These are phyloP conservation scores for Halictus rubicundus DNA, from an alignment of 1,140 invertebrate genomes.

Conservation along the genomic window DNA sequence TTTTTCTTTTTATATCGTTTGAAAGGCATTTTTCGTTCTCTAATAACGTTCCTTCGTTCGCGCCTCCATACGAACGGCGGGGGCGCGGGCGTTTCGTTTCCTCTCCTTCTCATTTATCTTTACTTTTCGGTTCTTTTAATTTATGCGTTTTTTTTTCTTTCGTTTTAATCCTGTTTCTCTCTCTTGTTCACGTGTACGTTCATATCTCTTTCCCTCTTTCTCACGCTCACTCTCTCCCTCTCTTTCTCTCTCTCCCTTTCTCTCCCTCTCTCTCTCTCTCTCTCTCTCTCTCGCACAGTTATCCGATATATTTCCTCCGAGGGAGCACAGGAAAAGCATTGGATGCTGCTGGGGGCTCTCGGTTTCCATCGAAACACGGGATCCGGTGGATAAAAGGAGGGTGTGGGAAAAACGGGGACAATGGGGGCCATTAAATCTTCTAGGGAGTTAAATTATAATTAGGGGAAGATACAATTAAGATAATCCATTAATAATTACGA, in stretches of 20 bases:
- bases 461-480: constrained; percentile 74
- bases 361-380: constrained; percentile 51
- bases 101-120: too few species aligned
- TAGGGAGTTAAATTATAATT: constrained; percentile 79
- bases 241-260: too few species aligned
- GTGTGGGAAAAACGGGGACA: constrained; percentile 23
- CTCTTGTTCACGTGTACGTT: constrained; percentile 56
- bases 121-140: neutral
- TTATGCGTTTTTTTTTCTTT: neutral
- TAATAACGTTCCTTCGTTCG: constrained; percentile 55
- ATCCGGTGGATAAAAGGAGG: neutral
- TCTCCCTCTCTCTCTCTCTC: too few species aligned
- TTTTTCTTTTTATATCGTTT: constrained; percentile 19
- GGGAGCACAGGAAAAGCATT: constrained; percentile 61
- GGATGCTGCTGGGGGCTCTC: constrained; percentile 48
- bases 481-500: constrained; percentile 78
- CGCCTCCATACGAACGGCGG: neutral
- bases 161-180: constrained; percentile 26
- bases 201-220: too few species aligned
- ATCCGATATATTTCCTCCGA: constrained; percentile 49
- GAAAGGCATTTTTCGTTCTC: constrained; percentile 62
- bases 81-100: too few species aligned
- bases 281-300: constrained; percentile 4
- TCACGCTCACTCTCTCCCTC: too few species aligned
- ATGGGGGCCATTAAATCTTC: constrained; percentile 69